Evolutionary conservation across 2,888 invertebrate genomes (phyloP).

Genomic region (Odontomyia ornata): DNA sequence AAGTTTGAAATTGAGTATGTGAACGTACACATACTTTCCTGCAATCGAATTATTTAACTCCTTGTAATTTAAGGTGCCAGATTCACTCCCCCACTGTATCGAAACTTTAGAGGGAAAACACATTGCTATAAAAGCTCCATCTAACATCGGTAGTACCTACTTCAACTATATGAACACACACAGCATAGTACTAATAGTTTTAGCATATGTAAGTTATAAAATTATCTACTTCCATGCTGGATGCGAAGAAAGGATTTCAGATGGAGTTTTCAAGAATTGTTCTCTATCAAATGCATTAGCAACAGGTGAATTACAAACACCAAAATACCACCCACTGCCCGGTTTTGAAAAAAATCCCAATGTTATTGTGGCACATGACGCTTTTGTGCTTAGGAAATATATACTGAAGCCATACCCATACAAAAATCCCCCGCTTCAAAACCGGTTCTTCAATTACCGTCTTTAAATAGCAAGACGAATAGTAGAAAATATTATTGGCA

Average conservation of each 20-base stretch:
- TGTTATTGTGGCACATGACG: not conserved
- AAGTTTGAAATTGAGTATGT: not conserved
- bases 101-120: not conserved
- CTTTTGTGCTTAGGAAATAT: not conserved
- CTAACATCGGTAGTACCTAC: not conserved
- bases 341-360: not conserved
- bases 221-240: not conserved
- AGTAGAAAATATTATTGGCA: no score
- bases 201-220: not conserved
- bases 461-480: not conserved
- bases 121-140: not conserved
- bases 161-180: not conserved
- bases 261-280: not conserved
- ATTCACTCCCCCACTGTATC: not conserved
- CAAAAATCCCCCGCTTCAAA: not conserved
- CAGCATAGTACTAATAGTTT: not conserved
- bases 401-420: not conserved
- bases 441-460: not conserved
- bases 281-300: not conserved
- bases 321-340: not conserved
- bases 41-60: not conserved
- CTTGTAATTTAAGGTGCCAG: not conserved
- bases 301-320: not conserved
- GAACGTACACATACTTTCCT: no score
- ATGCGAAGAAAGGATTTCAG: not conserved